A percentile compares a stretch with the other conserved stretches of the same genome.
Conservation (phyloP, 2,113 vertebrate species). For the Pachycephala philippinensis region DNA sequence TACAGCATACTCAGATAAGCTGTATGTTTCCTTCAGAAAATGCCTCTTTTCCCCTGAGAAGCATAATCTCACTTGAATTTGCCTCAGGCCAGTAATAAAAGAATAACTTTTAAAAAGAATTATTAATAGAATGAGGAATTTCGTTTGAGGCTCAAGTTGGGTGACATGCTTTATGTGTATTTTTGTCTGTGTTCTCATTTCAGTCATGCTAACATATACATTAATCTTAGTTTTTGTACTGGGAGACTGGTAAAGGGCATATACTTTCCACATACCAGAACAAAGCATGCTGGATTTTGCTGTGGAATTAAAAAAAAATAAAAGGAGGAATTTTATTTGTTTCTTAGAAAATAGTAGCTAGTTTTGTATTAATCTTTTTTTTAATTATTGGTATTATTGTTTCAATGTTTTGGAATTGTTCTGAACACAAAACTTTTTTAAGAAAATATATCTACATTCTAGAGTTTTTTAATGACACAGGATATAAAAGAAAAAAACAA, state of each 20-base stretch:
- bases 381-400: background rate
- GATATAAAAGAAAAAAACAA: background rate
- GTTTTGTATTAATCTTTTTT: accelerated
- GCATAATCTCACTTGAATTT: background rate
- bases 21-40: background rate
- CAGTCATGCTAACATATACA: background rate
- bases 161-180: background rate
- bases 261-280: background rate
- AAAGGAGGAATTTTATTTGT: background rate
- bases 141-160: background rate
- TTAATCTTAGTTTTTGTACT: background rate
- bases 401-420: background rate
- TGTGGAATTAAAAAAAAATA: background rate
- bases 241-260: background rate
- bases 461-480: background rate
- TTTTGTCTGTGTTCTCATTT: background rate
- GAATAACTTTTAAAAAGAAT: background rate
- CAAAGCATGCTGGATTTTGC: background rate
- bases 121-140: background rate
- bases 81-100: background rate
- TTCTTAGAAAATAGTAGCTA: background rate
- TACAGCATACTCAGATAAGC: background rate
- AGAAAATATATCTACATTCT: background rate
- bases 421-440: background rate
- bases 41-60: background rate